Conservation (phyloP, 2,888 invertebrate genomes). For the Folsomia manolachei region DNA sequence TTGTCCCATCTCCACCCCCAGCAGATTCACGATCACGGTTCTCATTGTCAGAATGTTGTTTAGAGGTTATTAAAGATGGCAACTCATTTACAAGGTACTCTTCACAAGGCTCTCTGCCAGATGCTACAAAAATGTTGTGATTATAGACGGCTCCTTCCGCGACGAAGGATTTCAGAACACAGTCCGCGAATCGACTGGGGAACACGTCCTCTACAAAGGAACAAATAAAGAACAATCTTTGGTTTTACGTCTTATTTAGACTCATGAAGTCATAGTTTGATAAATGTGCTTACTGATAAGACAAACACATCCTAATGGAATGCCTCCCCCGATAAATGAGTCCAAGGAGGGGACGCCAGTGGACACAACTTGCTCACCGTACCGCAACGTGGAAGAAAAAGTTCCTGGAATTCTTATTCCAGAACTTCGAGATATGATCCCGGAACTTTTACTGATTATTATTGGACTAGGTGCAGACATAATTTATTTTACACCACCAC, state of each 20-base stretch:
- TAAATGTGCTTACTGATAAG: slow-evolving; percentile 35
- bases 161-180: slow-evolving; percentile 44
- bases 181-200: slow-evolving; percentile 40
- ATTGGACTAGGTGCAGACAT: slow-evolving; percentile 18
- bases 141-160: slow-evolving; percentile 42
- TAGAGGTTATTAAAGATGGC: slow-evolving; percentile 16
- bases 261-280: slow-evolving; percentile 11
- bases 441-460: slow-evolving; percentile 26
- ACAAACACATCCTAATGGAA: slow-evolving; percentile 42
- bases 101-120: slow-evolving; percentile 22
- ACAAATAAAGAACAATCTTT: background rate
- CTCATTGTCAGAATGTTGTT: background rate
- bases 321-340: slow-evolving; percentile 42
- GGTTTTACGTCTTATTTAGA: no score
- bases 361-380: slow-evolving; percentile 48
- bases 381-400: slow-evolving; percentile 41
- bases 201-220: slow-evolving; percentile 37
- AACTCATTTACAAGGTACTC: slow-evolving; percentile 29
- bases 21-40: background rate
- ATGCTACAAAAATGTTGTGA: slow-evolving; percentile 38
- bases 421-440: slow-evolving; percentile 17
- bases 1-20: background rate
- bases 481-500: no score
- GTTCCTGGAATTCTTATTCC: slow-evolving; percentile 41
- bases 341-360: slow-evolving; percentile 46